These are phyloP conservation scores for Pseudococcus viburni DNA, from an alignment of 2,888 invertebrate genomes.

Conservation along the genomic window DNA sequence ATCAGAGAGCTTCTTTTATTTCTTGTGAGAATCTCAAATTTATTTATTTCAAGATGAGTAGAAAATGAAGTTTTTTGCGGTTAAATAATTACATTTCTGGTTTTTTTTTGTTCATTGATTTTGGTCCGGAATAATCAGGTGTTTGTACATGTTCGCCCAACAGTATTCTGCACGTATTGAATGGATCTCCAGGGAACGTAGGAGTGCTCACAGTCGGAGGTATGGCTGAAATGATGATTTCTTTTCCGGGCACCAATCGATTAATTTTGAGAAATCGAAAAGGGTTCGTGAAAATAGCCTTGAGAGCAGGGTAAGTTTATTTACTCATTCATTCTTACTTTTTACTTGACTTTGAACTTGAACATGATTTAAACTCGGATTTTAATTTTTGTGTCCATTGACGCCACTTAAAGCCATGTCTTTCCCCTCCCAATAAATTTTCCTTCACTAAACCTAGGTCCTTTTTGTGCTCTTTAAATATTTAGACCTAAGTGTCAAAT, in stretches of 20 bases:
- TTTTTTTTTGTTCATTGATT: too few relatives aligned
- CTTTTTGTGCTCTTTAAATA: too few relatives aligned
- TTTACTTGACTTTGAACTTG: too few relatives aligned
- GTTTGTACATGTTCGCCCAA: not conserved
- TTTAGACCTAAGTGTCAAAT: too few relatives aligned
- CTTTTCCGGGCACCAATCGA: constrained; percentile 82
- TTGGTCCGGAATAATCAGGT: not conserved
- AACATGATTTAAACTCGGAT: too few relatives aligned
- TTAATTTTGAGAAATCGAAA: constrained; percentile 82
- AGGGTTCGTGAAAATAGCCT: constrained; percentile 83
- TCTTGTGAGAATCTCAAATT: constrained; percentile 9
- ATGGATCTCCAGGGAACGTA: not conserved
- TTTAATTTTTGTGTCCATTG: too few relatives aligned
- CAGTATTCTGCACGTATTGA: not conserved
- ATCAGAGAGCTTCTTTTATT: constrained; percentile 76
- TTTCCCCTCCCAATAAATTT: too few relatives aligned
- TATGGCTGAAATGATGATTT: constrained; percentile 79
- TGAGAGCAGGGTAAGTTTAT: constrained; percentile 78
- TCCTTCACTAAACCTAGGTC: too few relatives aligned
- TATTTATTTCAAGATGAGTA: too few relatives aligned
- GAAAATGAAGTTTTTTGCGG: not conserved
- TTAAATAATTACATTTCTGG: too few relatives aligned
- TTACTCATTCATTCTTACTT: not conserved
- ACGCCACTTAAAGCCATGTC: too few relatives aligned
- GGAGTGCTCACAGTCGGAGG: not conserved